Evolutionary conservation across 2,888 invertebrate species (phyloP).

Genomic region (Diarsia dahlii): DNA sequence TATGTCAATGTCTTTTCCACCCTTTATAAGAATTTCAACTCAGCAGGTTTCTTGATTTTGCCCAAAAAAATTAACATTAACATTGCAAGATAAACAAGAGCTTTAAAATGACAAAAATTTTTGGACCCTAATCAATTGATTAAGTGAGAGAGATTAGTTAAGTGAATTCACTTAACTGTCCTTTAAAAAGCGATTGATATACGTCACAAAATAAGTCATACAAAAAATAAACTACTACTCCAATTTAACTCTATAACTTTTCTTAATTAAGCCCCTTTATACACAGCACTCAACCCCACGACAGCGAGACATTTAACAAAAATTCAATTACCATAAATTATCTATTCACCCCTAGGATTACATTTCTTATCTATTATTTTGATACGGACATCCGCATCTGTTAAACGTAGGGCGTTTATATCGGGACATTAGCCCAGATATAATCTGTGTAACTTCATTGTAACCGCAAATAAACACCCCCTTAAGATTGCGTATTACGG

Average conservation of each 20-base stretch:
- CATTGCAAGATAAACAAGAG: not conserved
- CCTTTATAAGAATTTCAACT: not conserved
- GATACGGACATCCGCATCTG: constrained; percentile 55
- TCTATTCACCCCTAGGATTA: constrained; percentile 37
- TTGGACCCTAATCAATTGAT: not conserved
- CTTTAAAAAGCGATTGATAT: not conserved
- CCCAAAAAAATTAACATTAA: not conserved
- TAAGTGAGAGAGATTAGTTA: too few species aligned
- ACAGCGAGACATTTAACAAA: constrained; percentile 54
- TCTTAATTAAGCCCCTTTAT: constrained; percentile 9
- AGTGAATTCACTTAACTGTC: too few species aligned
- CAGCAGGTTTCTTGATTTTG: not conserved
- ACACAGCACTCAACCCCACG: constrained; percentile 2
- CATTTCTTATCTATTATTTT: constrained; percentile 64
- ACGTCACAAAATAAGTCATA: not conserved
- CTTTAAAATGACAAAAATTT: not conserved
- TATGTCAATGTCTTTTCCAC: too few species aligned
- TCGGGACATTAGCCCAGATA: constrained; percentile 57
- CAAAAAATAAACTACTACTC: constrained; percentile 6
- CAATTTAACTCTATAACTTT: not conserved
- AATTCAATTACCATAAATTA: constrained; percentile 65
- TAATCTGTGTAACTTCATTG: constrained; percentile 60
- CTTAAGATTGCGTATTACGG: constrained; percentile 34
- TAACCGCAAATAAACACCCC: constrained; percentile 58
- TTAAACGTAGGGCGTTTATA: constrained; percentile 47